Base-by-base conservation (phyloP, 2,888 invertebrate species). In the Xestia ashworthii region DNA sequence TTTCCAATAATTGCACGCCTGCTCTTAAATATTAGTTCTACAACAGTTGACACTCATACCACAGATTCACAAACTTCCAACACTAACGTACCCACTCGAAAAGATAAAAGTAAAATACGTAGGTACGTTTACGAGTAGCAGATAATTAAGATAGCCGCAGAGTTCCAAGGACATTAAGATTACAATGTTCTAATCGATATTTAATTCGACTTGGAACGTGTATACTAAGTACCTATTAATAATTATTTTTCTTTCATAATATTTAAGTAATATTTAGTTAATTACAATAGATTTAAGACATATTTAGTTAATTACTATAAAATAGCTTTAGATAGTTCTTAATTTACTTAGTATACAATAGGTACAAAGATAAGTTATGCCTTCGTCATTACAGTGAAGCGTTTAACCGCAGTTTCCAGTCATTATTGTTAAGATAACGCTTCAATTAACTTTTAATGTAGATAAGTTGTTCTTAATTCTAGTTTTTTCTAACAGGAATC, bases 1-100 rank as follows among this genome's bases (percentile, higher is more conserved):
- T 70, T 64, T 55, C 32, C n/a, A 80, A 75, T 71, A 60, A 67
- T 32, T 71, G 58, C 64, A 67, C 70, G 62, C 87, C 89, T 88
- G 87, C 87, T 88, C 87, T 88, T 87, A 86, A 79, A 81, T 74
- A 86, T 82, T 77, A 72, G 75, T 84, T 85, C 60, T 65, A 78
- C 25, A 58, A 72, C n/a, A 71, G 32, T 67, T 73, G 9, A 62
- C 48, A 64, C 38, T 41, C 68, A 65, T 60, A 60, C n/a, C 53
- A 66, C 46, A 48, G 48, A 78, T 78, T 78, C 32, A 50, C 19
- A 70, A 68, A 70, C 32, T 44, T 60, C 53, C 48, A 80, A 71
- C 32, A 74, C 8, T 62, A 44, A 68, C 16, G 48, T 78, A 78
- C 14, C 44, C 75, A 80, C 71, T 53, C 44, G 79, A 77, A 86